Evolutionary conservation across 2,888 invertebrate species (phyloP).

Genomic region (Protula sp.): DNA sequence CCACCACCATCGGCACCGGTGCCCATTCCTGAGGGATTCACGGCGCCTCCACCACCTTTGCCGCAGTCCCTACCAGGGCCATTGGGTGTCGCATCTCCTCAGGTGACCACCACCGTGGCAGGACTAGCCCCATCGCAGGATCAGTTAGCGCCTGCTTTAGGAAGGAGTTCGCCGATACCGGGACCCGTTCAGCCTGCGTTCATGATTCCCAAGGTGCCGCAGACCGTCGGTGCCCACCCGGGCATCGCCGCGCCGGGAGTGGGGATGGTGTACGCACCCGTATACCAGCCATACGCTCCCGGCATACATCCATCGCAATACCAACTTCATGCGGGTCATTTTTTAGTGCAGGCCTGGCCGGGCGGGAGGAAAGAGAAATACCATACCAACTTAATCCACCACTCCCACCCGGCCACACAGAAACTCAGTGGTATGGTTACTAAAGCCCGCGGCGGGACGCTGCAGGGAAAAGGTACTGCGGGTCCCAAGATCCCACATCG

Average conservation of each 20-base stretch:
- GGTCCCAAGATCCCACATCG: neutral
- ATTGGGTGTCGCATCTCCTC: neutral
- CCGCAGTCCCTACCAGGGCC: too few species aligned
- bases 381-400: neutral
- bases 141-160: neutral
- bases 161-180: neutral
- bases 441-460: neutral
- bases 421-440: neutral
- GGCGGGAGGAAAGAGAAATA: constrained; percentile 1
- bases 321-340: neutral
- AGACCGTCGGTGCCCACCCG: neutral
- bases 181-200: neutral
- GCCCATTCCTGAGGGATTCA: too few species aligned
- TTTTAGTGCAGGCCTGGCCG: constrained; percentile 1
- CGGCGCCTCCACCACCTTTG: too few species aligned
- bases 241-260: neutral
- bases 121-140: neutral
- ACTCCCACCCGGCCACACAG: neutral
- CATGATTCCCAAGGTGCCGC: constrained; percentile 3
- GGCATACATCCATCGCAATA: neutral
- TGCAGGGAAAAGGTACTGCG: neutral
- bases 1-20: neutral
- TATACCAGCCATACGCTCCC: neutral
- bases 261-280: neutral
- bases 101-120: neutral